phyloP scores from a whole-genome alignment of 1,140 invertebrate species.

The Sweltsa coloradensis region DNA sequence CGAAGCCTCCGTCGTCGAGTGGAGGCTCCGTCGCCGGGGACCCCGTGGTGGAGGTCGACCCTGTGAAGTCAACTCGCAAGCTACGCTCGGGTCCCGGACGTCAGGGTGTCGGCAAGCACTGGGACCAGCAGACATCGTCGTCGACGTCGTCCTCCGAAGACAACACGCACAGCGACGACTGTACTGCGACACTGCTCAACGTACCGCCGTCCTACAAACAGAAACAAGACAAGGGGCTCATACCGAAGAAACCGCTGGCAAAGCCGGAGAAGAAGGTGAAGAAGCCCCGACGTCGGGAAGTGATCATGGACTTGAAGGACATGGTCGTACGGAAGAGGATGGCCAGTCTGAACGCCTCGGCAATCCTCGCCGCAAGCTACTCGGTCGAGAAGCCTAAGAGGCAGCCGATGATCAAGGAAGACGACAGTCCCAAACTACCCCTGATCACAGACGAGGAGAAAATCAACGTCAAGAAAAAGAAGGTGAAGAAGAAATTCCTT shows the following conservation, averaged over 20 bases:
- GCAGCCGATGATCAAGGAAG: slow-evolving; percentile 32
- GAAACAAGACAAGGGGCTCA: slow-evolving; percentile 24
- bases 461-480: slow-evolving; percentile 31
- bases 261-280: slow-evolving; percentile 16
- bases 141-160: slow-evolving; percentile 33
- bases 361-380: slow-evolving; percentile 83
- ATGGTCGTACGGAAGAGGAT: slow-evolving; percentile 82
- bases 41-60: slow-evolving; percentile 30
- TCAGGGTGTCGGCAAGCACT: slow-evolving; percentile 65
- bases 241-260: slow-evolving; percentile 15
- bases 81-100: slow-evolving; percentile 58
- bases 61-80: slow-evolving; percentile 39
- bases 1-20: slow-evolving; percentile 24
- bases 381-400: slow-evolving; percentile 53
- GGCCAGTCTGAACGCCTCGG: slow-evolving; percentile 85
- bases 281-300: slow-evolving; percentile 37
- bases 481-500: slow-evolving; percentile 12
- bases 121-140: slow-evolving; percentile 54
- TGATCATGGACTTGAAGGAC: slow-evolving; percentile 72
- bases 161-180: slow-evolving; percentile 14
- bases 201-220: slow-evolving; percentile 21
- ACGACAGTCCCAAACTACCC: background rate
- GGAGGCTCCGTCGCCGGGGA: background rate
- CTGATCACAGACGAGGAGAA: slow-evolving; percentile 7
- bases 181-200: slow-evolving; percentile 4